phyloP scores from a whole-genome alignment of 2,797 vertebrate species.

The Acrossocheilus fasciatus region DNA sequence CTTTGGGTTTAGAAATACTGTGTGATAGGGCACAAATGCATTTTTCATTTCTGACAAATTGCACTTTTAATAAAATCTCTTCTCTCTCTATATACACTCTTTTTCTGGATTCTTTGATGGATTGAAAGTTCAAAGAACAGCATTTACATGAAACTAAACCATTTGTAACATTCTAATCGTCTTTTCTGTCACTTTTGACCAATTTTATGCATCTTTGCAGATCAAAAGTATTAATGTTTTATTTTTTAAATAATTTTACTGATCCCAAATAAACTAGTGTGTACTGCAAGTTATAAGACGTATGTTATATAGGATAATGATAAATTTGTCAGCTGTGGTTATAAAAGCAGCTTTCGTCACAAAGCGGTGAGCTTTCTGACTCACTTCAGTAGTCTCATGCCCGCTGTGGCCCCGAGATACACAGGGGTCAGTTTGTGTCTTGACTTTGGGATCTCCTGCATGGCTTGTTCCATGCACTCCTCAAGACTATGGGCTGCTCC shows the following conservation, averaged over 20 bases:
- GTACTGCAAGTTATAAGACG: neutral
- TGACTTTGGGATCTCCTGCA: constrained; percentile 69
- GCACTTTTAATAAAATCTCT: neutral
- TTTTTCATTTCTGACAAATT: neutral
- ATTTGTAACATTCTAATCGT: neutral
- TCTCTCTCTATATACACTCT: neutral
- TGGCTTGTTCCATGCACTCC: constrained; percentile 72
- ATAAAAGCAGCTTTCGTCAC: neutral
- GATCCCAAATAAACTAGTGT: neutral
- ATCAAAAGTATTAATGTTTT: neutral
- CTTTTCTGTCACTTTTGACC: neutral
- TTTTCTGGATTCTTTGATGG: neutral
- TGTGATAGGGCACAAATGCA: neutral
- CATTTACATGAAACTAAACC: neutral
- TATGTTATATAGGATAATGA: neutral
- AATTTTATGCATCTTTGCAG: neutral
- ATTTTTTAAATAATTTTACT: neutral
- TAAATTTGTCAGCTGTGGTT: neutral
- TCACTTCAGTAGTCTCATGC: constrained; percentile 83
- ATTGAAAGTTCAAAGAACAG: neutral
- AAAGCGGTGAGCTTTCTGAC: constrained; percentile 30
- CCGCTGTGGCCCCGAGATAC: constrained; percentile 82
- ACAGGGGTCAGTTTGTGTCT: constrained; percentile 69
- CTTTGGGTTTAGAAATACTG: constrained; percentile 60
- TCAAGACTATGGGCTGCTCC: constrained; percentile 72